These are phyloP conservation scores for Hemitrygon akajei DNA, from an alignment of 2,797 vertebrate species.

Conservation along the genomic window DNA sequence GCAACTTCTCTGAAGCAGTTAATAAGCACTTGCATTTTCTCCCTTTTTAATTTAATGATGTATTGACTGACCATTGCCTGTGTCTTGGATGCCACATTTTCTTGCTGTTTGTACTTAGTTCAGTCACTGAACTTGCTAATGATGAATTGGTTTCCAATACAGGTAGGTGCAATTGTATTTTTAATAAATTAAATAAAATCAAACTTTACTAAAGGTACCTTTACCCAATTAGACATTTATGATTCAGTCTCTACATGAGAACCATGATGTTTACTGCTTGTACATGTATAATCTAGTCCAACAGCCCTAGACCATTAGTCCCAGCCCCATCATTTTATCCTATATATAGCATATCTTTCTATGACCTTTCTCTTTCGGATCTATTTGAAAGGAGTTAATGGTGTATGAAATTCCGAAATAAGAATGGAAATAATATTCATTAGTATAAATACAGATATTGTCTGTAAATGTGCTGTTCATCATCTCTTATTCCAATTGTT, in stretches of 20 bases:
- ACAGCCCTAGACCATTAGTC: not conserved
- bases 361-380: no score
- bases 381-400: not conserved
- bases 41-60: not conserved
- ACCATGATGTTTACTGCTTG: not conserved
- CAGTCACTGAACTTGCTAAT: not conserved
- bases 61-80: not conserved
- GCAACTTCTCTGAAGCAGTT: no score
- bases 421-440: not conserved
- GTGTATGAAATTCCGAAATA: not conserved
- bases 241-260: not conserved
- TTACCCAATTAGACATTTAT: not conserved
- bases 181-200: not conserved
- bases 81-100: not conserved
- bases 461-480: not conserved
- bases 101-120: not conserved
- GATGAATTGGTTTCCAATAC: not conserved
- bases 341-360: not conserved
- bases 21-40: not conserved
- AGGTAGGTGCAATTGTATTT: not conserved
- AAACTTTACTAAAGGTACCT: not conserved
- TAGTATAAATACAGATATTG: not conserved
- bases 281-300: not conserved
- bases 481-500: not conserved
- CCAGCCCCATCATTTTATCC: not conserved